Percentiles rank a stretch among this genome's conserved stretches.
These are phyloP conservation scores for Syngnathus floridae DNA, from an alignment of 2,113 vertebrate species.

Conservation along the genomic window DNA sequence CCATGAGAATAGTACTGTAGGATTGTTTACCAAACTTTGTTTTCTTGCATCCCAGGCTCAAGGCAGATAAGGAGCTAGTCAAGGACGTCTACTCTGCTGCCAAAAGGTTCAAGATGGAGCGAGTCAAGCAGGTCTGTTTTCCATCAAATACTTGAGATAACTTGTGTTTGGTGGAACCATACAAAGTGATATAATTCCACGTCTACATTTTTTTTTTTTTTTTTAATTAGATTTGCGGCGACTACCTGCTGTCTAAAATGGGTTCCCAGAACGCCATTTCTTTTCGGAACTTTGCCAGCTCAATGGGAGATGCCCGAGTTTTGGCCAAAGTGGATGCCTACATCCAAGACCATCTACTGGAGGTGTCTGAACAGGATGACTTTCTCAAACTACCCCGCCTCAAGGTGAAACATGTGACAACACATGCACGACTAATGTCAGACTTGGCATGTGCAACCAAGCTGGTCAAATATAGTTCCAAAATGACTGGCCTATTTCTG, in stretches of 20 bases:
- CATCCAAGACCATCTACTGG: slow-evolving; percentile 91
- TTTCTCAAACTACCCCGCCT: slow-evolving; percentile 96
- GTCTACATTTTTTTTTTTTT: not conserved
- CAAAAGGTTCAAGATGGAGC: slow-evolving; percentile 95
- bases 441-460: not conserved
- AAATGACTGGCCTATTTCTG: not conserved
- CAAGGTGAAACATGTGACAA: slow-evolving; percentile 75
- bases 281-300: slow-evolving; percentile 91
- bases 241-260: slow-evolving; percentile 94
- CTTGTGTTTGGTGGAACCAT: not conserved
- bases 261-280: slow-evolving; percentile 89
- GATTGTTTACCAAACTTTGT: not conserved
- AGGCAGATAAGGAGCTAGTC: slow-evolving; percentile 94
- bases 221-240: slow-evolving; percentile 97
- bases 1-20: not conserved
- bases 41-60: slow-evolving; percentile 72
- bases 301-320: slow-evolving; percentile 84
- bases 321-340: slow-evolving; percentile 87
- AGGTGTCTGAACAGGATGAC: slow-evolving; percentile 93
- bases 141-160: not conserved
- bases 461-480: not conserved
- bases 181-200: not conserved
- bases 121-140: slow-evolving; percentile 87
- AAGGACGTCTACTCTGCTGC: slow-evolving; percentile 98
- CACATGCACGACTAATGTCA: not conserved